Evolutionary conservation across 2,888 invertebrate species (phyloP).

Genomic region (Tanypteryx hageni): DNA sequence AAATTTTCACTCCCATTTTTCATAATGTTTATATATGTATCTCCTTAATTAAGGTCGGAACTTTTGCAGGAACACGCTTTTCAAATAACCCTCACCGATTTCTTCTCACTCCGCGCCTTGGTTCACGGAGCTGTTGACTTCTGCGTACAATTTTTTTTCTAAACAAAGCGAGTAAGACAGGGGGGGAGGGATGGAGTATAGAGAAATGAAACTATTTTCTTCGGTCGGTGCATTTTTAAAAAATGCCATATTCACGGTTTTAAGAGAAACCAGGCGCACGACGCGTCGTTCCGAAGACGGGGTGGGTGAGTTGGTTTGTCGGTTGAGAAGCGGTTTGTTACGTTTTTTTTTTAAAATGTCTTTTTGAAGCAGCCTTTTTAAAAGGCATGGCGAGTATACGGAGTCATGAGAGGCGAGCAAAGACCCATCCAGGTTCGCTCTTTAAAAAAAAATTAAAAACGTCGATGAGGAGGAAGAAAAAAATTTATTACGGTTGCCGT

Average conservation of each 20-base stretch:
- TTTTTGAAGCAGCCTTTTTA: background rate
- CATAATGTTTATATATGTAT: background rate
- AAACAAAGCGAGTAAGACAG: background rate
- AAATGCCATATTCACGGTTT: too few relatives aligned
- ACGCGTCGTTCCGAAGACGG: too few relatives aligned
- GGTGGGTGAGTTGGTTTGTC: background rate
- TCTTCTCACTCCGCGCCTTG: background rate
- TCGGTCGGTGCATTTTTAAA: too few relatives aligned
- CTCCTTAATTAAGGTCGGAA: background rate
- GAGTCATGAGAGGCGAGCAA: background rate
- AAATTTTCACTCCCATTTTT: background rate
- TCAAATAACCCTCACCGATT: background rate
- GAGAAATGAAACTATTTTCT: too few relatives aligned
- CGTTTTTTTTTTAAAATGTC: background rate
- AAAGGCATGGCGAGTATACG: background rate
- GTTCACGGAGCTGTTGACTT: background rate
- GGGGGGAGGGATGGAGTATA: too few relatives aligned
- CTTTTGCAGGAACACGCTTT: background rate
- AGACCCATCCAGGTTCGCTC: background rate
- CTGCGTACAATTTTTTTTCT: background rate
- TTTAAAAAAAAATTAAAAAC: constrained; percentile 12
- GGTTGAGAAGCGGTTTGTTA: background rate
- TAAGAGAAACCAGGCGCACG: too few relatives aligned
- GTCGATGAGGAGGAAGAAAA: constrained; percentile 26
- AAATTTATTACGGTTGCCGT: constrained; percentile 5